Evolutionary conservation across 2,113 vertebrate genomes (phyloP).

Genomic region (Nothocercus julius): DNA sequence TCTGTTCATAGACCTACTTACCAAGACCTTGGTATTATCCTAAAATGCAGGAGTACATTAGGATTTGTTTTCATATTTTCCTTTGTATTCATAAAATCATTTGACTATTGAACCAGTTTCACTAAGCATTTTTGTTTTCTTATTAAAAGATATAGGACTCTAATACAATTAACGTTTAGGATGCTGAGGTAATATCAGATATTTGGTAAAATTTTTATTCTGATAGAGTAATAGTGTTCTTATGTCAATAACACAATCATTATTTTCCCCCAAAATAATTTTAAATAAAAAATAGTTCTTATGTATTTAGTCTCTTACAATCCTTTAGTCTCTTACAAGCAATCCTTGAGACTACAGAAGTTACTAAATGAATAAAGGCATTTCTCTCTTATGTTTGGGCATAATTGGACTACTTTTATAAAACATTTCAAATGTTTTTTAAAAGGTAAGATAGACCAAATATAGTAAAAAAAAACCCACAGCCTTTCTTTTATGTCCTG

Average conservation of each 20-base stretch:
- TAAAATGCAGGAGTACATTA: neutral
- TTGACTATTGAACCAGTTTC: neutral
- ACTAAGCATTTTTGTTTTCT: neutral
- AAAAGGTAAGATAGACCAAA: neutral
- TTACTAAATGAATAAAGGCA: neutral
- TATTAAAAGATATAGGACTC: neutral
- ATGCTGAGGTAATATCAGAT: neutral
- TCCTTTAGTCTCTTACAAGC: neutral
- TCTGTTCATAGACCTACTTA: neutral
- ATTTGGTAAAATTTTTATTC: neutral
- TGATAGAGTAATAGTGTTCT: neutral
- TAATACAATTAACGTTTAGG: neutral
- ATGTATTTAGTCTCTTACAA: neutral
- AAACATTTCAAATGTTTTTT: neutral
- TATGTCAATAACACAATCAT: neutral
- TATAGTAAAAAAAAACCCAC: neutral
- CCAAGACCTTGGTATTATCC: neutral
- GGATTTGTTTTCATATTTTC: neutral
- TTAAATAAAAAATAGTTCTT: neutral
- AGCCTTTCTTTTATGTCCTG: neutral
- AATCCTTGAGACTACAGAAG: neutral
- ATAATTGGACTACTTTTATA: neutral
- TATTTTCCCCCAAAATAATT: neutral
- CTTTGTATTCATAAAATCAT: neutral
- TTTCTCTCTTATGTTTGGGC: neutral